Evolutionary conservation across 2,113 vertebrate genomes (phyloP).

Genomic region (Pelecanoides urinatrix): DNA sequence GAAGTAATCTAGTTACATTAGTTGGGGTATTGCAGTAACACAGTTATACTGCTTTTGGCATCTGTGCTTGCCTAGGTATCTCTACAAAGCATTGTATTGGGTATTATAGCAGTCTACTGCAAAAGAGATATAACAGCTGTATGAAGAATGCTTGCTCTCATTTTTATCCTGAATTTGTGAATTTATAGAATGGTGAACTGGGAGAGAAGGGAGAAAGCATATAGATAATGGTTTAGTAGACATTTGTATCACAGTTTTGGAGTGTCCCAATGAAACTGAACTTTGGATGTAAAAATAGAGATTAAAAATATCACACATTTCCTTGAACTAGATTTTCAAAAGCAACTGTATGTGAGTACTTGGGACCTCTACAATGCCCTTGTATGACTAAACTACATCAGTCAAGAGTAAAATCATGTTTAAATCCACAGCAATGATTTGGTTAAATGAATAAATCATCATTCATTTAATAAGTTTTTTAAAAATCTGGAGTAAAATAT

Average conservation of each 20-base stretch:
- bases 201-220: background rate
- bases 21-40: background rate
- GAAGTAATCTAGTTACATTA: background rate
- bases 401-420: background rate
- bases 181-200: background rate
- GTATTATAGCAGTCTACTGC: background rate
- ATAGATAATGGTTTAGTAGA: background rate
- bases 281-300: background rate
- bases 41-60: background rate
- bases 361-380: background rate
- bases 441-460: background rate
- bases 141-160: background rate
- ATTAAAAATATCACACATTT: background rate
- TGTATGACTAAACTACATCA: background rate
- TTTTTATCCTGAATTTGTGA: background rate
- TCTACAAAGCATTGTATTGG: background rate
- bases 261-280: background rate
- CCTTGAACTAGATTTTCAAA: background rate
- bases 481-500: background rate
- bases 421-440: background rate
- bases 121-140: background rate
- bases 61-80: background rate
- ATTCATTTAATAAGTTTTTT: background rate
- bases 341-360: background rate
- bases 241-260: background rate